Base-by-base conservation (phyloP, 2,113 vertebrate species). In the Neofelis nebulosa region DNA sequence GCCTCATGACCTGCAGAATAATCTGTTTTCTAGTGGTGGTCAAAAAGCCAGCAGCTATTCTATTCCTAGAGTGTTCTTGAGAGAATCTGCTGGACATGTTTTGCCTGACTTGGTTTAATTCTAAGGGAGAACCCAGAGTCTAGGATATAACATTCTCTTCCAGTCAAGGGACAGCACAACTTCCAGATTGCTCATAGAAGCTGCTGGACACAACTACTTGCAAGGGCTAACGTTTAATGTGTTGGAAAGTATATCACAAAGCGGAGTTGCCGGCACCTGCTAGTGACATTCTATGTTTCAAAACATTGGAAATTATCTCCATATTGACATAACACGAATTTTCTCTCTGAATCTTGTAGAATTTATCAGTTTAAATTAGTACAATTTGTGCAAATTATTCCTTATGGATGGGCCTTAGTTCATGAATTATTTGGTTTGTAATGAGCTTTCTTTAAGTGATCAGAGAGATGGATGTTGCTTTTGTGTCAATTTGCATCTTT, bases 381-480 rank as follows among this genome's bases (percentile, higher is more conserved):
- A 73, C 11, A 98, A 92, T 94, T 98, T 94, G 1, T 96, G 45
- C 38, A 97, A 97, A 98, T 96, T 79, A 84, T 50, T 23, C 92
- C 23, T 95, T 95, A 89, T 29, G 21, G 65, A 88, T 97, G 66
- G 69, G 8, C 48, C 45, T 97, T 97, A 78, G 69, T 55, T 95
- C 16, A 91, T 91, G 93, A 98, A 97, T 96, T 80, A 98, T 87
- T 97, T 97, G 80, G 27, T 82, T 98, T 97, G 18, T 95, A 96
- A 84, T 93, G 95, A 96, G 73, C 21, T 94, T 97, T 68, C 88
- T 96, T 91, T 78, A 88, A 95, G 85, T 29, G 31, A 94, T 74
- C 80, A 78, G 38, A 90, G 80, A 97, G 68, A 97, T 45, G 87
- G 41, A 94, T 90, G 57, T 41, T 96, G 45, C 52, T 89, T 89